These are phyloP conservation scores for Sinocyclocheilus maitianheensis DNA, from an alignment of 2,113 vertebrate genomes.

Conservation along the genomic window DNA sequence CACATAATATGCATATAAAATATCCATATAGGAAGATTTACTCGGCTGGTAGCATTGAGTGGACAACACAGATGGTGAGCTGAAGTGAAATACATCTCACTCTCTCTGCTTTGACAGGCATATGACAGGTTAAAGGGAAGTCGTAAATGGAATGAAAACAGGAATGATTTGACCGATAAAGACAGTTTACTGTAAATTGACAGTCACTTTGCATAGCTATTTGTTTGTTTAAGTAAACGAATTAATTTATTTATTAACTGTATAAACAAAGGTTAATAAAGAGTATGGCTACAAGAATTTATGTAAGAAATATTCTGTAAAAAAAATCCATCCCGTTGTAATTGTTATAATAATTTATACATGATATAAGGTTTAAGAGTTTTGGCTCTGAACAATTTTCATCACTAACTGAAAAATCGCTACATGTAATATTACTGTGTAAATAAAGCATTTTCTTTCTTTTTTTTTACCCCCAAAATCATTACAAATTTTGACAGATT, in stretches of 20 bases:
- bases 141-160: not conserved
- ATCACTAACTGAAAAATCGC: not conserved
- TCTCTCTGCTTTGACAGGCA: conserved; percentile 25
- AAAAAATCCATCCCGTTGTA: not conserved
- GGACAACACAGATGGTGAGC: not conserved
- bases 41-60: not conserved
- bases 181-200: not conserved
- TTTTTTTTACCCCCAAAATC: not conserved
- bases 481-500: not conserved
- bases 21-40: not conserved
- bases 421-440: not conserved
- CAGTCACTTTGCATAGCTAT: not conserved
- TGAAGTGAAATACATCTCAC: conserved; percentile 22
- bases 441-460: not conserved
- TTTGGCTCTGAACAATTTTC: not conserved
- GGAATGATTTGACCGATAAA: not conserved
- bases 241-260: not conserved
- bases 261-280: not conserved
- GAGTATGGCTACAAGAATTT: not conserved
- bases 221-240: not conserved
- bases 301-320: not conserved
- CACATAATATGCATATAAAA: not conserved
- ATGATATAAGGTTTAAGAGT: not conserved
- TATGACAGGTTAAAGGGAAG: conserved; percentile 14
- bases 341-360: not conserved